Evolutionary conservation across 2,113 vertebrate genomes (phyloP), one percentile per base, ranked within the genome.

Genomic region (Neolamprologus tretocephalus): DNA sequence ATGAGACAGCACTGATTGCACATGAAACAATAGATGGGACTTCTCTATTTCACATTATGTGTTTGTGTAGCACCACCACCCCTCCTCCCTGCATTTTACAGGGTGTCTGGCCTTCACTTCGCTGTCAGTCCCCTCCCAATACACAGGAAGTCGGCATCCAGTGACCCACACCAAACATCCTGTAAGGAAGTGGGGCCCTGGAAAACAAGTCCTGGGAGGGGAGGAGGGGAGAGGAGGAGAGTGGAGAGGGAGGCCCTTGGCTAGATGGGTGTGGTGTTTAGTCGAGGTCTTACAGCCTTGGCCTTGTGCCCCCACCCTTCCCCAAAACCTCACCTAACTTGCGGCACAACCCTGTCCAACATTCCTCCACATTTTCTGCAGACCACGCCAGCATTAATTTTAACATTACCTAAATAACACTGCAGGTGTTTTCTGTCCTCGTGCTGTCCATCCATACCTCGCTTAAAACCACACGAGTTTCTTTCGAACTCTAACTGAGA

Each of bases 81-180:
- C 86, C 81, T 75, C 85, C 91, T 87, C 92, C 88, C 87, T 82
- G 80, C 93, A 93, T 95, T 95, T 94, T 95, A 90, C 92, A 93
- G 91, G 85, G 92, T 89, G 94, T 94, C 94, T 96, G 94, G 94
- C 94, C 94, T 95, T 96, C 93, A 93, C 95, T 95, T 96, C 92
- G 95, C 94, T 95, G 95, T 96, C 96, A 96, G 95, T 91, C 93
- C 91, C 93, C 95, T 89, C 94, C 95, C 92, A 91, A 80, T 96
- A 93, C 93, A 96, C 95, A 96, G 97, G 97, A 97, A 97, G 95
- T 95, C 95, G 84, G 95, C 93, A 88, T 94, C 95, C 95, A 96
- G 93, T 95, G 93, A 95, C 96, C 94, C 92, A 94, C 94, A 95
- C 94, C 93, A 96, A 97, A 97, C 96, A 97, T 97, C 96, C 96